phyloP scores from a whole-genome alignment of 2,888 invertebrate genomes.

The Drosophila conformis region DNA sequence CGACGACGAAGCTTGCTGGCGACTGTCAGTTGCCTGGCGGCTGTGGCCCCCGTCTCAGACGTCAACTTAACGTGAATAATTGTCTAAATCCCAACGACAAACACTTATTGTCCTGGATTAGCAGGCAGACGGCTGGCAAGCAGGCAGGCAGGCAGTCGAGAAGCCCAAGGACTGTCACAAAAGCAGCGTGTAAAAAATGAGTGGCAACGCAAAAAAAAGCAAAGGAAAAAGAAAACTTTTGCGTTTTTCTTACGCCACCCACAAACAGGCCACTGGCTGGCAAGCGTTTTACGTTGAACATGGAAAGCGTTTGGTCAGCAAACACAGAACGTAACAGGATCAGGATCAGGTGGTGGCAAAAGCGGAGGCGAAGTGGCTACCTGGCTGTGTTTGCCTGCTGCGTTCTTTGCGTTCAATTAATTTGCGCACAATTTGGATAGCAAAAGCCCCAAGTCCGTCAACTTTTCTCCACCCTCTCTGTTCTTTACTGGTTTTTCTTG shows the following conservation, averaged over 20 bases:
- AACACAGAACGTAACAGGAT: constrained; percentile 19
- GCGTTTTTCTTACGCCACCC: constrained; percentile 45
- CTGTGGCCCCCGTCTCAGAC: constrained; percentile 72
- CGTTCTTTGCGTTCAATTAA: constrained; percentile 81
- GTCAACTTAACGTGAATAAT: constrained; percentile 80
- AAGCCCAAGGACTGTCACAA: constrained; percentile 63
- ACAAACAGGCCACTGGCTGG: constrained; percentile 25
- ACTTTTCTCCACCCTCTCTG: constrained; percentile 41
- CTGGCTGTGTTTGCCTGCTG: constrained; percentile 68
- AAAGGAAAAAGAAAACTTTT: constrained; percentile 36
- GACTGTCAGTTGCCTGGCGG: constrained; percentile 50
- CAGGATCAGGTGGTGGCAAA: background rate
- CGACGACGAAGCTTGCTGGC: constrained; percentile 28
- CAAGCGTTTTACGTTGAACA: constrained; percentile 78
- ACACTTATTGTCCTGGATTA: constrained; percentile 80
- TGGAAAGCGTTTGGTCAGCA: constrained; percentile 70
- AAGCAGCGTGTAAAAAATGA: constrained; percentile 69
- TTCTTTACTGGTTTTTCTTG: constrained; percentile 22
- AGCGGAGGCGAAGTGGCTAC: background rate
- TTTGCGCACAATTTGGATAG: constrained; percentile 79
- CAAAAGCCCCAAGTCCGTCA: constrained; percentile 59
- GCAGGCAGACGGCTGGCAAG: constrained; percentile 51
- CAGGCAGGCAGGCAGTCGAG: constrained; percentile 38
- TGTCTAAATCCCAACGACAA: constrained; percentile 80
- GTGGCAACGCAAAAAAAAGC: constrained; percentile 49